Conservation (phyloP, 2,888 invertebrate genomes). For the Hydrotaea diabolus region DNA sequence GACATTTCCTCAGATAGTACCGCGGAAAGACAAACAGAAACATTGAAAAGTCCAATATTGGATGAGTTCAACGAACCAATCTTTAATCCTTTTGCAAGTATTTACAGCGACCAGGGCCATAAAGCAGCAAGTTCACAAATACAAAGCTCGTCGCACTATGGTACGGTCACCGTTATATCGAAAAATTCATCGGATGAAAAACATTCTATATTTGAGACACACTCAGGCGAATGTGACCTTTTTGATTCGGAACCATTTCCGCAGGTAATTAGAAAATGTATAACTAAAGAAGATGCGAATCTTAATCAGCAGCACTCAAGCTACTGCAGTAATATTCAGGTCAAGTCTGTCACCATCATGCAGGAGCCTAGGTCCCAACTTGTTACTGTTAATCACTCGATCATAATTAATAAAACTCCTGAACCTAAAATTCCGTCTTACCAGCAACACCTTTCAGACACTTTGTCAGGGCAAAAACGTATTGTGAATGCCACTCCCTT, state of each 20-base stretch:
- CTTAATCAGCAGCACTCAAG: conserved; percentile 57
- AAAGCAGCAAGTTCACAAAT: conserved; percentile 53
- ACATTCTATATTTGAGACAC: background rate
- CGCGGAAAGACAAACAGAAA: conserved; percentile 57
- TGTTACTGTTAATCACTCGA: conserved; percentile 80
- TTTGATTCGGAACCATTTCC: conserved; percentile 81
- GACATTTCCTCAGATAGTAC: conserved; percentile 48
- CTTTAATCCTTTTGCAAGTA: conserved; percentile 79
- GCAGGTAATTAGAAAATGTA: conserved; percentile 78
- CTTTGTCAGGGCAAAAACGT: conserved; percentile 1
- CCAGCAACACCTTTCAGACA: conserved; percentile 33
- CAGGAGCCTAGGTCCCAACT: conserved; percentile 71
- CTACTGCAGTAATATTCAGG: conserved; percentile 68
- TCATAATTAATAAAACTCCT: conserved; percentile 80
- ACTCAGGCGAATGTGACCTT: conserved; percentile 74
- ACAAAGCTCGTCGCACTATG: conserved; percentile 74
- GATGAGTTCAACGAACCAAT: conserved; percentile 80
- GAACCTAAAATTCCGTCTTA: conserved; percentile 71
- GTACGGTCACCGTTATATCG: conserved; percentile 74
- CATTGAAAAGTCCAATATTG: conserved; percentile 68
- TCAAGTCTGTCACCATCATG: conserved; percentile 48
- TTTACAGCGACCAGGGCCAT: background rate
- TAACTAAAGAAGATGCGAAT: conserved; percentile 46
- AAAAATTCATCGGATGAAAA: conserved; percentile 23
- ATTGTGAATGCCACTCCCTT: conserved; percentile 48